Base-by-base conservation (phyloP, 53 echinoderm and acorn worm genomes). In the Astropecten irregularis region DNA sequence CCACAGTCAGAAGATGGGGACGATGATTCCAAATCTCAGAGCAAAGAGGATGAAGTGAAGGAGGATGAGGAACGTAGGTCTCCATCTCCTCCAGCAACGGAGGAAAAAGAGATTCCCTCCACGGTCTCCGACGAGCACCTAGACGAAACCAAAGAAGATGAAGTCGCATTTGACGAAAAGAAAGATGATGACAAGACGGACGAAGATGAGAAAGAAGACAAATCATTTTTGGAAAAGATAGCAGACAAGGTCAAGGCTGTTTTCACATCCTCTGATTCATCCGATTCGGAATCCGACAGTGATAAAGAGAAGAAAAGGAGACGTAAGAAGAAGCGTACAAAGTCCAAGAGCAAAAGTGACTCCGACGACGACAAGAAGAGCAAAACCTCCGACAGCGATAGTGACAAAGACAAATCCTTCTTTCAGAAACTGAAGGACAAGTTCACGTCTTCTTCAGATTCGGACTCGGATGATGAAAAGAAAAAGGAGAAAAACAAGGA, bases 351-450 rank as follows among this genome's bases (percentile, higher is more conserved):
- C 36, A 22, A 34, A 20, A 35, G 42, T 37, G 29, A 15, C 3
- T 25, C 64, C 29, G 29, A 11, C 2, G 15, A 29, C n/a, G 49
- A 81, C 13, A 63, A 67, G 37, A 37, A 15, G 25, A 66, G 32
- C 38, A 42, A 11, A 42, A 42, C 42, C 42, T 42, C 42, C 42
- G 54, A 82, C 37, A 40, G 58, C 13, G 50, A 81, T 38, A 2
- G 4, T 13, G 58, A 67, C 32, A 49, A 62, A 27, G 27, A 54
- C 16, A 58, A 73, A 15, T 61, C 59, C 8, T 42, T 71, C 39
- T 22, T 34, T 48, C 61, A 85, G 48, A 72, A 63, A 49, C 34
- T 85, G 14, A 66, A 72, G 18, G 71, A 52, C 42, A 47, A 47
- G 35, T 68, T 70, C 56, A 32, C 60, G 13, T 84, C 69, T 4